These are phyloP conservation scores for Butorides virescens DNA, from an alignment of 2,113 vertebrate genomes.

Conservation along the genomic window DNA sequence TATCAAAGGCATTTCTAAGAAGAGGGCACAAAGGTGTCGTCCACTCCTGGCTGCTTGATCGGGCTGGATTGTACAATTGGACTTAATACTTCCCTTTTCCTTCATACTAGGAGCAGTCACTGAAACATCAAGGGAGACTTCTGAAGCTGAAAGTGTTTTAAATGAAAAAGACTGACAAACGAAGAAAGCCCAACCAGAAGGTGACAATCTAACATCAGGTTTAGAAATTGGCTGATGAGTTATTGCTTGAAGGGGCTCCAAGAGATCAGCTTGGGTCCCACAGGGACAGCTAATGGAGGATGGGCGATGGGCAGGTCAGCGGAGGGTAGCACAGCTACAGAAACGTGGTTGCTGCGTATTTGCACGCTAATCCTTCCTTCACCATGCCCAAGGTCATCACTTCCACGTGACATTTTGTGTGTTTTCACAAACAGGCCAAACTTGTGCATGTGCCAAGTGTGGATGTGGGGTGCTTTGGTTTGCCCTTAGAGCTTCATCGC, in stretches of 20 bases:
- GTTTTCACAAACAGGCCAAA: neutral
- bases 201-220: neutral
- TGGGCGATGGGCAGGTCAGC: neutral
- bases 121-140: neutral
- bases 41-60: neutral
- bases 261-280: neutral
- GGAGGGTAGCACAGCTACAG: neutral
- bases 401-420: neutral
- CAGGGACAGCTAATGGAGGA: neutral
- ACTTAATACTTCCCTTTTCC: neutral
- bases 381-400: neutral
- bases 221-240: neutral
- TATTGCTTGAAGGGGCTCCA: neutral
- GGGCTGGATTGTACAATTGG: neutral
- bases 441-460: neutral
- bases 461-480: neutral
- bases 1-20: neutral
- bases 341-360: rapidly evolving
- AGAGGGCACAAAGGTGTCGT: neutral
- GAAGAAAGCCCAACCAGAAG: neutral
- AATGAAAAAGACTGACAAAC: neutral
- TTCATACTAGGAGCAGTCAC: neutral
- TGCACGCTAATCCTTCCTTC: neutral
- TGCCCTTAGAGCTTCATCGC: neutral
- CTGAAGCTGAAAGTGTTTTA: neutral